Evolutionary conservation across 2,888 invertebrate genomes (phyloP).

Genomic region (Dynastes hyllus): DNA sequence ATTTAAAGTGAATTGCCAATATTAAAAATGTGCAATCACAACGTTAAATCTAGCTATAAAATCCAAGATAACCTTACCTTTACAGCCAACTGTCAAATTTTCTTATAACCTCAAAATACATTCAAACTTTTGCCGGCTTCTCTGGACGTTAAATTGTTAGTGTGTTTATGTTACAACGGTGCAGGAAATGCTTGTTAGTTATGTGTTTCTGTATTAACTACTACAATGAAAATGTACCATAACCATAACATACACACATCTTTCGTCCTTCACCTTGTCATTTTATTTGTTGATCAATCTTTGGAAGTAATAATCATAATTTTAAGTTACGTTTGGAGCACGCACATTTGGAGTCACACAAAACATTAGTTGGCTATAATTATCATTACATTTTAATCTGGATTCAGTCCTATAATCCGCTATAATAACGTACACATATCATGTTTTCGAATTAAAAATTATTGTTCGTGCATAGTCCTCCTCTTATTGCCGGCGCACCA

Average conservation of each 20-base stretch:
- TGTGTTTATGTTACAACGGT: constrained; percentile 7
- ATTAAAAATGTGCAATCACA: no score
- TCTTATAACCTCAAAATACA: constrained; percentile 34
- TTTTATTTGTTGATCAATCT: not conserved
- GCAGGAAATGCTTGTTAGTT: not conserved
- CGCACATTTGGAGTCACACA: constrained; percentile 31
- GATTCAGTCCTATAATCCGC: constrained; percentile 56
- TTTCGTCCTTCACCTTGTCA: constrained; percentile 1
- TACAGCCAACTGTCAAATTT: constrained; percentile 26
- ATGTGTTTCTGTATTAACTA: constrained; percentile 12
- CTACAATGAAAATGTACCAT: not conserved
- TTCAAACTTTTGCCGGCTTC: constrained; percentile 37
- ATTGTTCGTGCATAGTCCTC: constrained; percentile 8
- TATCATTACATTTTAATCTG: constrained; percentile 4
- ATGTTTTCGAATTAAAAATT: constrained; percentile 43
- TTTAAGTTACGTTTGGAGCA: not conserved
- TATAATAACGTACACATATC: constrained; percentile 56
- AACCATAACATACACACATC: not conserved
- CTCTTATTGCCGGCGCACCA: constrained; percentile 35
- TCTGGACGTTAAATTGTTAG: not conserved
- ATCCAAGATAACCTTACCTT: constrained; percentile 38
- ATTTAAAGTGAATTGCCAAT: no score
- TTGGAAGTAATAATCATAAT: not conserved
- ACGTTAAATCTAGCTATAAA: not conserved
- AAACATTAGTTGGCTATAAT: not conserved